Conservation (phyloP, 1,140 invertebrate species). For the Heliconius eleuchia region DNA sequence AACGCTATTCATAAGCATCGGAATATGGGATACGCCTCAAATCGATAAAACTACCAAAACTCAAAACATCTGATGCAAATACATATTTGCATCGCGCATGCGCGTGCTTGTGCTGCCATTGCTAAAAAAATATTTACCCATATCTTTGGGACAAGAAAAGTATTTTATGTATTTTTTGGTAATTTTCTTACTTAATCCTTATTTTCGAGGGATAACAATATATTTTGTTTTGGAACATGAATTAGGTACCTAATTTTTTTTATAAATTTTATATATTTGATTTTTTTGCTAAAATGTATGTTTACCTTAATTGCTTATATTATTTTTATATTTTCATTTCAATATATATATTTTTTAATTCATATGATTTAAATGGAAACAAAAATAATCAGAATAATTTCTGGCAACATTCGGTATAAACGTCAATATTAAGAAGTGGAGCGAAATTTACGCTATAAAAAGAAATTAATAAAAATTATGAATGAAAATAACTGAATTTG, state of each 20-base stretch:
- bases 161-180: neutral
- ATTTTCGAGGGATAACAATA: neutral
- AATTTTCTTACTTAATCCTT: neutral
- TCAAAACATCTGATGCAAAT: slow-evolving; percentile 66
- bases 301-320: neutral
- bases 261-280: too few relatives aligned
- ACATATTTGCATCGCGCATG: slow-evolving; percentile 50
- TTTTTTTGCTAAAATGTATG: neutral
- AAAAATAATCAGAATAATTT: neutral
- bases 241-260: too few relatives aligned
- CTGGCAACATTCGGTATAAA: slow-evolving; percentile 54
- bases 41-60: slow-evolving; percentile 76
- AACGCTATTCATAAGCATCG: slow-evolving; percentile 30
- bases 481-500: slow-evolving; percentile 57
- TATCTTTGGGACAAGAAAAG: slow-evolving; percentile 17
- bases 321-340: neutral
- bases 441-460: slow-evolving; percentile 60
- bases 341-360: neutral
- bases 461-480: slow-evolving; percentile 57
- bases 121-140: slow-evolving; percentile 16
- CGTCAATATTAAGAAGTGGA: slow-evolving; percentile 66
- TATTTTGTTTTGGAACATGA: too few relatives aligned
- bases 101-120: slow-evolving; percentile 50
- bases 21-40: slow-evolving; percentile 42
- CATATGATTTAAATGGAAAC: neutral